Base-by-base conservation (phyloP, 2,888 invertebrate species). In the Dysmachus trigonus region DNA sequence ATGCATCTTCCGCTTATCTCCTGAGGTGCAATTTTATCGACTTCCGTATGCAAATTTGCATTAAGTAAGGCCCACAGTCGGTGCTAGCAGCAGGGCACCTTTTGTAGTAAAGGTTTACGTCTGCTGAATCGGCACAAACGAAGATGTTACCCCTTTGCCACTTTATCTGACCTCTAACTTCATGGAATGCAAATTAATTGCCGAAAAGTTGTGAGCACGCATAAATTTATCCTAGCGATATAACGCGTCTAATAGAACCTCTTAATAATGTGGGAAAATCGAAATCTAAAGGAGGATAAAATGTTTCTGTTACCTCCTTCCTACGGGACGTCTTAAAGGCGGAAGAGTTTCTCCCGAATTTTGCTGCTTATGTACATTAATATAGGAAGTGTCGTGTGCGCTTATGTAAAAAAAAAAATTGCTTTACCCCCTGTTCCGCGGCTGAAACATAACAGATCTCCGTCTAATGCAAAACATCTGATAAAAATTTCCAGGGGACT, bases 161-260 rank as follows among this genome's bases (percentile, higher is more conserved):
- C 33, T 15, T 47, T 62, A 53, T 53, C 22, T 71, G 33, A 62
- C 71, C 82, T 82, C 31, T 15, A 53, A 62, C 6, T 82, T 35
- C 82, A 82, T 22, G 13, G 35, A 33, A 82, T 82, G 82, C 82
- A 82, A 82, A 82, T 82, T 62, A 62, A 82, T 33, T 15, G 18
- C 22, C 18, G 38, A 71, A 82, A 33, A 22, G 18, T 82, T 71
- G 35, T 62, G 82, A 82, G 62, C 71, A 71, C 38, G 82, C 82
- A 82, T 82, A 82, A 82, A 82, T 82, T 82, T 82, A 82, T 30
- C 5, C 33, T 22, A 27, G 47, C 18, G 33, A 33, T 33, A 35
- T 3, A 41, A 41, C 10, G 18, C 0, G 33, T 53, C 18, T 22
- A 53, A 18, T 27, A 53, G n/a, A 7, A 8, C 53, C 33, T 30